Evolutionary conservation across 2,797 vertebrate genomes (phyloP).

Genomic region (Rhyacichthys aspro): DNA sequence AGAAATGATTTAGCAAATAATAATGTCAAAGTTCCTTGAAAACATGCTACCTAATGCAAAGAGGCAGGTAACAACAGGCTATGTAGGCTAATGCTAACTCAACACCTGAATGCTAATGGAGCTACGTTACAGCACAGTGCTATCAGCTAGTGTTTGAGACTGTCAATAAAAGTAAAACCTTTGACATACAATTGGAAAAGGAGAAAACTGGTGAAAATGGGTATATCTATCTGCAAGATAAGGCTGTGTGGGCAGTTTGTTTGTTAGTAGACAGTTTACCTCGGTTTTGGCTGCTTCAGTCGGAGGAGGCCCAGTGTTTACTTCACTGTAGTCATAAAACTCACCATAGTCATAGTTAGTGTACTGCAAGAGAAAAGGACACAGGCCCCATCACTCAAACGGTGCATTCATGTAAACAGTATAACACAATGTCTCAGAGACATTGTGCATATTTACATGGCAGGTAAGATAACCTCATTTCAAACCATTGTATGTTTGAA

Average conservation of each 20-base stretch:
- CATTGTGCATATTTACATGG: slow-evolving; percentile 60
- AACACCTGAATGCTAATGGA: too few relatives aligned
- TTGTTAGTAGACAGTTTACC: slow-evolving; percentile 79
- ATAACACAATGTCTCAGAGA: slow-evolving; percentile 38
- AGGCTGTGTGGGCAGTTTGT: background rate
- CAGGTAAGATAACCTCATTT: slow-evolving; percentile 7
- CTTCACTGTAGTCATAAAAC: slow-evolving; percentile 87
- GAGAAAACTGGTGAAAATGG: too few relatives aligned
- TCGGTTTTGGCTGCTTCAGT: slow-evolving; percentile 84
- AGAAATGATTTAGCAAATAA: too few relatives aligned
- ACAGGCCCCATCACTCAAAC: slow-evolving; percentile 52
- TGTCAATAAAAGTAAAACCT: too few relatives aligned
- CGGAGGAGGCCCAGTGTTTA: slow-evolving; percentile 84
- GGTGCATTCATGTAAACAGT: slow-evolving; percentile 57
- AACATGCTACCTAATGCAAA: too few relatives aligned
- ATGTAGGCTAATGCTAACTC: too few relatives aligned
- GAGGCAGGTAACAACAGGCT: too few relatives aligned
- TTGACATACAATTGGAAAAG: too few relatives aligned
- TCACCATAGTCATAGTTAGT: slow-evolving; percentile 89
- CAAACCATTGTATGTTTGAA: slow-evolving; percentile 11
- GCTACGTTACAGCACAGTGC: too few relatives aligned
- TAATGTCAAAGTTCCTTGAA: too few relatives aligned
- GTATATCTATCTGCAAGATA: too few relatives aligned
- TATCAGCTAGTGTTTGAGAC: too few relatives aligned
- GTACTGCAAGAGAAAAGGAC: slow-evolving; percentile 85